Percentiles rank a stretch among this genome's conserved stretches.
phyloP scores from a whole-genome alignment of 2,888 invertebrate genomes.

The Tetropium fuscum region DNA sequence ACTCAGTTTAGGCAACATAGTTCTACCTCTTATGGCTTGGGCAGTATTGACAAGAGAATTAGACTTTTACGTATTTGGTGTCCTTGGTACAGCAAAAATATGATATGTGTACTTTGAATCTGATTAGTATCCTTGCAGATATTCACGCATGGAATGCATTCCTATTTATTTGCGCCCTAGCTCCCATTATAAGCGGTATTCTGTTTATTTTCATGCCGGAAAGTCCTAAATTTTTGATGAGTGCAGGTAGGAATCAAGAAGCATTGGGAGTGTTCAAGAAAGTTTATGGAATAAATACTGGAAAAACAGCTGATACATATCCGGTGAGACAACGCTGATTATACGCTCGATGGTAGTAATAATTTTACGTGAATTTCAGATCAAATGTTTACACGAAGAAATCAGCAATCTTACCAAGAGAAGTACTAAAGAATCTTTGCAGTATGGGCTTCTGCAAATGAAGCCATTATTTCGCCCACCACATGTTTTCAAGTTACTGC shows the following conservation, averaged over 20 bases:
- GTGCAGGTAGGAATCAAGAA: conserved; percentile 74
- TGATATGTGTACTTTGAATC: background rate
- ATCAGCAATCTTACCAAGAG: too few species aligned
- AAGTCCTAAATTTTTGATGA: conserved; percentile 83
- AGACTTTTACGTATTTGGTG: too few species aligned
- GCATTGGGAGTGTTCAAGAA: conserved; percentile 73
- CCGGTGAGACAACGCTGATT: too few species aligned
- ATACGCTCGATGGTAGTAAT: too few species aligned
- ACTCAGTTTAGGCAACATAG: conserved; percentile 11
- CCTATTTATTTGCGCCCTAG: conserved; percentile 71
- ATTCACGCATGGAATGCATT: conserved; percentile 74
- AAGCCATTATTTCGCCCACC: too few species aligned
- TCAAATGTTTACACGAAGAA: too few species aligned
- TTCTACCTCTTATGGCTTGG: conserved; percentile 69
- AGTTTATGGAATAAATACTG: conserved; percentile 76
- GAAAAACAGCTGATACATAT: conserved; percentile 10
- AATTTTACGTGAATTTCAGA: too few species aligned
- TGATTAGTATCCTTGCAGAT: conserved; percentile 52
- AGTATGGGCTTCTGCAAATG: too few species aligned
- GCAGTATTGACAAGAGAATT: too few species aligned
- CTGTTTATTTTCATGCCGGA: conserved; percentile 75
- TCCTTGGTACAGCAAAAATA: conserved; percentile 4
- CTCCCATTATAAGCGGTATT: conserved; percentile 75
- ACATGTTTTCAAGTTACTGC: too few species aligned
- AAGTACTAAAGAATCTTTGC: too few species aligned